These are phyloP conservation scores for Onychostruthus taczanowskii DNA, from an alignment of 2,113 vertebrate species.

Conservation along the genomic window DNA sequence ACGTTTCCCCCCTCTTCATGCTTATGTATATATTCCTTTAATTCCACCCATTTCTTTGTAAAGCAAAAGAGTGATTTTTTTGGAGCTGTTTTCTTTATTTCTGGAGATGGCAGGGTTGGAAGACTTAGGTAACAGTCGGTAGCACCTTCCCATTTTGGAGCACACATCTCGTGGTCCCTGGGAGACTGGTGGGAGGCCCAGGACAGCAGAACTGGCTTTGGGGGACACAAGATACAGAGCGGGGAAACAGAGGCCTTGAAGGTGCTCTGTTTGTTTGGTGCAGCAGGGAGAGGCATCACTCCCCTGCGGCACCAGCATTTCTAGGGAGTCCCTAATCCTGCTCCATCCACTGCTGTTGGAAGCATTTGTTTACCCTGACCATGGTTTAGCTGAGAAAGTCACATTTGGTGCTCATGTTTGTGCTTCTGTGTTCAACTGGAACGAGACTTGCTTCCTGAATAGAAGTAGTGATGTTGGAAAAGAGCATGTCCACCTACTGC, in stretches of 20 bases:
- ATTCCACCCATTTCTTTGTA: not conserved
- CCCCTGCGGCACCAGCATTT: rapidly evolving
- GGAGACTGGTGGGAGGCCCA: not conserved
- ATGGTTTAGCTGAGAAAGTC: not conserved
- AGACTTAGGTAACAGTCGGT: not conserved
- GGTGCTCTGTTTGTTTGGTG: not conserved
- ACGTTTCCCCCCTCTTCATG: rapidly evolving
- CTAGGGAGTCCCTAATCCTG: not conserved
- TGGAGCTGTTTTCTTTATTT: not conserved
- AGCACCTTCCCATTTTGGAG: not conserved
- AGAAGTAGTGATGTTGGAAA: not conserved
- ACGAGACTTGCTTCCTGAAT: not conserved
- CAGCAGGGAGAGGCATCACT: not conserved
- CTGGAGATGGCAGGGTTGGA: not conserved
- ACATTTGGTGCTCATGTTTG: not conserved
- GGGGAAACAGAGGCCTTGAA: not conserved
- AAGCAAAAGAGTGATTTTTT: not conserved
- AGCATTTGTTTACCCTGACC: not conserved
- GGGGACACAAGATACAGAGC: not conserved
- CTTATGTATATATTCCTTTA: not conserved
- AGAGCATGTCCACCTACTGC: not conserved
- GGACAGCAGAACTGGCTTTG: not conserved
- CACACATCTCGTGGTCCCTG: not conserved
- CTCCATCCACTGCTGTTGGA: not conserved
- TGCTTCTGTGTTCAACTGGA: not conserved